Evolutionary conservation across 2,797 vertebrate genomes (phyloP), one percentile per base, ranked within the genome.

Genomic region (Enteromius trimaculatus): DNA sequence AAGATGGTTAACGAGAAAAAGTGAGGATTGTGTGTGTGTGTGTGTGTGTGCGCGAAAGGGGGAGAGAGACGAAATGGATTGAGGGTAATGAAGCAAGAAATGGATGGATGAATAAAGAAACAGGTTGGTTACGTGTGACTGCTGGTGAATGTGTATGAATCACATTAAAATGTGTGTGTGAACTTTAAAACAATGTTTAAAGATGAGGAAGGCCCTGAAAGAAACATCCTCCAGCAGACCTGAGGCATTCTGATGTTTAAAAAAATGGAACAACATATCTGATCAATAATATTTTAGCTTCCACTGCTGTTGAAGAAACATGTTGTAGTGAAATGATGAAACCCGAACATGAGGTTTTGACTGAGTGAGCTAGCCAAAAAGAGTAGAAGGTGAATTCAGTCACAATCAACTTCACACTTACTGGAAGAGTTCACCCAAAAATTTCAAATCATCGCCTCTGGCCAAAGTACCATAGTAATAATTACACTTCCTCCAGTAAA

Each of bases 1-100:
- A 72, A 58, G 83, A 89, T 81, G 77, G 75, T 66, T 70, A 62
- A 74, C 31, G 60, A 80, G 60, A 19, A 77, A 77, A 60, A 37
- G n/a, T 69, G 21, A 47, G 19, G 8, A 49, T 19, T 60, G 13
- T 29, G 29, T 53, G 77, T 37, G 29, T 26, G 13, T 0, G 19
- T 60, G 13, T 29, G 29, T 53, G 77, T 37, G 29, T 26, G 13
- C 0, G 19, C 31, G 62, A 16, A 34, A 79, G 31, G 60, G 49
- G 17, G 34, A 62, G 34, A 53, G 58, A 70, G 49, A 62, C 19
- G 3, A 39, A 76, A 55, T 31, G 13, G 29, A 80, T 39, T 16
- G 53, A 55, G 29, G 58, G 66, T 17, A 51, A 53, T 51, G 58
- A 75, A 6, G 42, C 26, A 78, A 47, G 16, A 34, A 77, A 26